phyloP scores from a whole-genome alignment of 2,797 vertebrate species.

The Adrianichthys oophorus region DNA sequence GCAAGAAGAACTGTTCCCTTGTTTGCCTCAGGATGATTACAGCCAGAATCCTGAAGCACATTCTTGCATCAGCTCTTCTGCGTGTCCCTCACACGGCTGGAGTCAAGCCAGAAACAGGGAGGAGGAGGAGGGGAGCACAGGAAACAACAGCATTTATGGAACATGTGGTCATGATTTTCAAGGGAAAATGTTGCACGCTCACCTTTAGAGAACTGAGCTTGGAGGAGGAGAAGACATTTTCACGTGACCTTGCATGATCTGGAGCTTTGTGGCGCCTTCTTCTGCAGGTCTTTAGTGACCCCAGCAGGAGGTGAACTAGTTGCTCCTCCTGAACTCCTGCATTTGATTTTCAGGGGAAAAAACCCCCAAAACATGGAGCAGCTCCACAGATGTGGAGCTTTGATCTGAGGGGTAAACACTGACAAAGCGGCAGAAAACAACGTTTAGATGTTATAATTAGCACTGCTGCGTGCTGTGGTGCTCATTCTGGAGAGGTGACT shows the following conservation, averaged over 20 bases:
- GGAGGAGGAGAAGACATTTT: not conserved
- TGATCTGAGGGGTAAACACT: constrained; percentile 36
- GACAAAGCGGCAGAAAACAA: constrained; percentile 54
- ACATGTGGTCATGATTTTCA: constrained; percentile 56
- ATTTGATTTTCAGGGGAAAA: not conserved
- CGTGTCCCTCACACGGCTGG: constrained; percentile 9
- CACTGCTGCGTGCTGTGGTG: constrained; percentile 12
- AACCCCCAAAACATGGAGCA: constrained; percentile 22
- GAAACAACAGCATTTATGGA: constrained; percentile 54
- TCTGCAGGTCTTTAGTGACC: not conserved
- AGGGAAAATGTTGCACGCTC: constrained; percentile 36
- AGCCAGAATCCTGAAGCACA: not conserved
- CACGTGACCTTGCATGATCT: not conserved
- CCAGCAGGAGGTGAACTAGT: not conserved
- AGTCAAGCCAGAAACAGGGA: constrained; percentile 23
- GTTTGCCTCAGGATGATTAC: not conserved
- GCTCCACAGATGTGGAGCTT: constrained; percentile 53
- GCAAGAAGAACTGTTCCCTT: not conserved
- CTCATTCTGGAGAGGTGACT: constrained; percentile 26
- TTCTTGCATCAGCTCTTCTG: constrained; percentile 20
- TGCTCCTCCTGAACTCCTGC: constrained; percentile 2
- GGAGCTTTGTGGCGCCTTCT: not conserved
- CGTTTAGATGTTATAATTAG: constrained; percentile 49
- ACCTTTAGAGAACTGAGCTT: constrained; percentile 12
- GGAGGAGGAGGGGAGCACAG: constrained; percentile 34